These are phyloP conservation scores for Synergus japonicus DNA, from an alignment of 2,888 invertebrate species.

Conservation along the genomic window DNA sequence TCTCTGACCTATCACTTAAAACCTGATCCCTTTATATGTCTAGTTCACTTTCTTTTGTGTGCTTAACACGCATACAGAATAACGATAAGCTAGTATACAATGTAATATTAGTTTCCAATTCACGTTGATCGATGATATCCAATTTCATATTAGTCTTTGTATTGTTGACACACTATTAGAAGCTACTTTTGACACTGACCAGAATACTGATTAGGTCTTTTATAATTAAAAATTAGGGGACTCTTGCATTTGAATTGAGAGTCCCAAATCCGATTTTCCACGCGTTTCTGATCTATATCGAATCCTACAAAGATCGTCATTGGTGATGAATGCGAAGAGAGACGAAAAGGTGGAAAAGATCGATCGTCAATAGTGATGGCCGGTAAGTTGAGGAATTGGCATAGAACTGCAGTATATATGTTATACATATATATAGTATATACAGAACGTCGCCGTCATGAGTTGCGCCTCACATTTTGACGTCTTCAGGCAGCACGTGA, in stretches of 20 bases:
- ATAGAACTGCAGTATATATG: too few species aligned
- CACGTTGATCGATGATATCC: background rate
- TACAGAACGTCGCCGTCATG: slow-evolving; percentile 8
- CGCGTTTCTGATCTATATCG: background rate
- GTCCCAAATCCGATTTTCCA: background rate
- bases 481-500: slow-evolving; percentile 73
- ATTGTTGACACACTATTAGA: background rate
- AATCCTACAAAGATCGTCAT: background rate
- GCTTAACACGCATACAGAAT: too few species aligned
- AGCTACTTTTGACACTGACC: background rate
- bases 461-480: slow-evolving; percentile 67
- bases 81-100: too few species aligned
- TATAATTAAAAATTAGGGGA: background rate
- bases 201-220: background rate
- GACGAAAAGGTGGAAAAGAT: background rate
- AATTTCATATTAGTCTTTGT: background rate
- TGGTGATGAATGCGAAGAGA: background rate
- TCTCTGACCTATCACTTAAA: too few species aligned
- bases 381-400: too few species aligned
- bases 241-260: background rate
- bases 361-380: background rate
- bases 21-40: too few species aligned
- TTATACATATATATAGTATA: too few species aligned
- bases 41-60: too few species aligned
- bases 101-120: background rate